Conservation (phyloP, 2,888 invertebrate species). For the Melieria crassipennis region DNA sequence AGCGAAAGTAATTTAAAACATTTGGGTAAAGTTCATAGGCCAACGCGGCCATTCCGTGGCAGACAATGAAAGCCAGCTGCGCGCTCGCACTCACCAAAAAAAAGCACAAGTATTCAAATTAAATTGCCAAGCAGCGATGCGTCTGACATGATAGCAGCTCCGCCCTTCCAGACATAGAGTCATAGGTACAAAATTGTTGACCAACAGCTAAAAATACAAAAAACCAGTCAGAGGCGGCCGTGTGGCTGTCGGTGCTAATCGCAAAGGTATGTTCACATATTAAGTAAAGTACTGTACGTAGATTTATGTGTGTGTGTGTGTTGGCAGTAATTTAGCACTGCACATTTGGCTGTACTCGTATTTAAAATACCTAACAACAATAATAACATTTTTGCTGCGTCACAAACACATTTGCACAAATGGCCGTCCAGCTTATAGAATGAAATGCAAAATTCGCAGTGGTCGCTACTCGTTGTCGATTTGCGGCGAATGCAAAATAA, state of each 20-base stretch:
- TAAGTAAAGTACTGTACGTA: neutral
- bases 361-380: neutral
- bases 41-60: too few relatives aligned
- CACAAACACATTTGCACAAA: neutral
- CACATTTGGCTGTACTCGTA: neutral
- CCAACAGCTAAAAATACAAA: constrained; percentile 16
- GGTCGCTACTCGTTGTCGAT: too few relatives aligned
- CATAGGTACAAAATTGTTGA: constrained; percentile 28
- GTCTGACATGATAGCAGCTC: neutral
- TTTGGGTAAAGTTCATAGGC: too few relatives aligned
- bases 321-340: neutral
- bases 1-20: neutral
- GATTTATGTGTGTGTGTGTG: neutral
- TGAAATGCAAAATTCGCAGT: constrained; percentile 36
- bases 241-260: neutral
- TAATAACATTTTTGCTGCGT: too few relatives aligned
- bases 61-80: neutral
- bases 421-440: constrained; percentile 20
- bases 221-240: too few relatives aligned
- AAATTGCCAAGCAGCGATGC: neutral
- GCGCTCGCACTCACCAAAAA: neutral
- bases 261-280: neutral
- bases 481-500: neutral
- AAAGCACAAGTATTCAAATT: constrained; percentile 11
- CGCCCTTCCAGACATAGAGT: neutral